Evolutionary conservation across 2,113 vertebrate genomes (phyloP).

Genomic region (Oryzias celebensis): DNA sequence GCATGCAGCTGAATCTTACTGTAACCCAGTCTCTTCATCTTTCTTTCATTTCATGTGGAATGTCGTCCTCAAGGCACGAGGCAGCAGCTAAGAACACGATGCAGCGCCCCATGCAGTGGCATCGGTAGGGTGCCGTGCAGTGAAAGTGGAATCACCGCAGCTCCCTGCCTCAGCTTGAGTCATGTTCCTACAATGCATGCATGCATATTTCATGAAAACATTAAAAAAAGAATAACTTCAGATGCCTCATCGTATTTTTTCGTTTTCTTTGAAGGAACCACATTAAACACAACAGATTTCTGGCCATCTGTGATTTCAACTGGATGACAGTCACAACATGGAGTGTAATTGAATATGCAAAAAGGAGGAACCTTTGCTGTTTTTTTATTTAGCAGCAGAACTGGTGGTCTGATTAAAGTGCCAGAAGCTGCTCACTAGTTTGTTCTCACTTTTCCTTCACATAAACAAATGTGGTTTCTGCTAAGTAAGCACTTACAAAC

Average conservation of each 20-base stretch:
- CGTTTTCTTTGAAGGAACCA: neutral
- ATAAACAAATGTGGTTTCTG: slow-evolving; percentile 39
- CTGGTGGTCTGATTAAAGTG: slow-evolving; percentile 25
- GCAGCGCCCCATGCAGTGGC: slow-evolving; percentile 4
- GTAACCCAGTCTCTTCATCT: neutral
- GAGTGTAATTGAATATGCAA: slow-evolving; percentile 27
- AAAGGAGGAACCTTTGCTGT: neutral
- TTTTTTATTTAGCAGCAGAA: slow-evolving; percentile 23
- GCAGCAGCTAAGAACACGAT: slow-evolving; percentile 3
- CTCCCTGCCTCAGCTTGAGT: slow-evolving; percentile 15
- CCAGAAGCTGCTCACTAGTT: slow-evolving; percentile 12
- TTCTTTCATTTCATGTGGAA: slow-evolving; percentile 7
- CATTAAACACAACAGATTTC: slow-evolving; percentile 4
- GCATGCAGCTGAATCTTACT: too few species aligned
- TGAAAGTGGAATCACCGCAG: slow-evolving; percentile 16
- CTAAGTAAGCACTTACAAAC: slow-evolving; percentile 59
- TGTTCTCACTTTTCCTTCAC: slow-evolving; percentile 37
- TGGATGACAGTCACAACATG: neutral
- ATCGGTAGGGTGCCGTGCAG: slow-evolving; percentile 33
- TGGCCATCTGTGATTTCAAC: slow-evolving; percentile 23
- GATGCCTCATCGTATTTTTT: neutral
- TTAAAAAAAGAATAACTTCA: slow-evolving; percentile 27
- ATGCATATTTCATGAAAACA: slow-evolving; percentile 48
- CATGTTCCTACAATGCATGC: neutral
- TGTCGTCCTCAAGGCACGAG: slow-evolving; percentile 11